These are phyloP conservation scores for Odontomyia ornata DNA, from an alignment of 2,888 invertebrate genomes.

Conservation along the genomic window DNA sequence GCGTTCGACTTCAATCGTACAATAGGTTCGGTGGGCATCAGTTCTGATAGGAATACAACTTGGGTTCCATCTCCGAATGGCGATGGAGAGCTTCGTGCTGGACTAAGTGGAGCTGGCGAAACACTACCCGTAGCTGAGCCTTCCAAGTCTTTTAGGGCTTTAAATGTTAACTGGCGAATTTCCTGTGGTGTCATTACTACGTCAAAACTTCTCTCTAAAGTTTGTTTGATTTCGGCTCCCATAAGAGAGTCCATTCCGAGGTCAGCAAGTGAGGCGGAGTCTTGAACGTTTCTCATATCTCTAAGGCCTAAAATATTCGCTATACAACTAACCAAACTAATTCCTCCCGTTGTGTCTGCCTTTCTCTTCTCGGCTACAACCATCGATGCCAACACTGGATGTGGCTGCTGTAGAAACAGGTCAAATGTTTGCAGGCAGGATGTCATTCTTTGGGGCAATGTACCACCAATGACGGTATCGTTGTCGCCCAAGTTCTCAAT, in stretches of 20 bases:
- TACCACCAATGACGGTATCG: conserved; percentile 93
- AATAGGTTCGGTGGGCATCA: conserved; percentile 79
- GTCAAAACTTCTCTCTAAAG: conserved; percentile 91
- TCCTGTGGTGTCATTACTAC: conserved; percentile 90
- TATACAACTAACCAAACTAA: conserved; percentile 78
- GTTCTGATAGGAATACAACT: conserved; percentile 69
- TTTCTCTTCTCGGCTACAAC: conserved; percentile 88
- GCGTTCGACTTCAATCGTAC: conserved; percentile 73
- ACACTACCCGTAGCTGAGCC: conserved; percentile 53
- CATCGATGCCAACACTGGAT: conserved; percentile 82
- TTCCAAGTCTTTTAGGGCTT: conserved; percentile 70
- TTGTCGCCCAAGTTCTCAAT: conserved; percentile 89
- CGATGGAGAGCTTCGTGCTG: conserved; percentile 53
- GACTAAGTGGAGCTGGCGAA: conserved; percentile 53
- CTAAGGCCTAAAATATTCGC: conserved; percentile 92
- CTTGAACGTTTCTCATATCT: conserved; percentile 81
- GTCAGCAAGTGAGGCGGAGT: conserved; percentile 84
- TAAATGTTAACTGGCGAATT: conserved; percentile 85
- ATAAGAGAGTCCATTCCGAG: conserved; percentile 98
- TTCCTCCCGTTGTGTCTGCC: conserved; percentile 67
- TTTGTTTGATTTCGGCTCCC: conserved; percentile 99
- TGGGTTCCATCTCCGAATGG: conserved; percentile 65
- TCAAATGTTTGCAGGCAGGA: conserved; percentile 92
- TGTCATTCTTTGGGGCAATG: conserved; percentile 93
- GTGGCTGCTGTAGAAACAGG: conserved; percentile 86